phyloP scores from a whole-genome alignment of 1,140 invertebrate genomes.

The Trachymyrmex cornetzi region DNA sequence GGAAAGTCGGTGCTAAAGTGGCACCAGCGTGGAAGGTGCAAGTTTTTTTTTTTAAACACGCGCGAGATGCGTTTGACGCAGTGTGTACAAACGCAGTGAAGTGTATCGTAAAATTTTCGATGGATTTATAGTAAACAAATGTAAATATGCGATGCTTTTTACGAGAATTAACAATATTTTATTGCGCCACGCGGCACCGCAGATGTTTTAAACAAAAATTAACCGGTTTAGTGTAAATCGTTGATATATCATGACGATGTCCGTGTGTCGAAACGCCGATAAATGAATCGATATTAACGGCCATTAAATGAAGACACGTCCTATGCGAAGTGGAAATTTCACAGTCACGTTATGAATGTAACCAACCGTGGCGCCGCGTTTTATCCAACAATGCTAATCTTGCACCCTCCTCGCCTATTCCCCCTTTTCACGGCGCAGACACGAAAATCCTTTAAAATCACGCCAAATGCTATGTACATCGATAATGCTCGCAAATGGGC shows the following conservation, averaged over 20 bases:
- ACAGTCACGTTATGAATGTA: constrained; percentile 67
- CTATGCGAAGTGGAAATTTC: constrained; percentile 65
- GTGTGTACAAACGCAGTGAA: not conserved
- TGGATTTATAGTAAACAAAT: constrained; percentile 25
- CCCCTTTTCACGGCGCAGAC: constrained; percentile 18
- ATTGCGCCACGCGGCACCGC: not conserved
- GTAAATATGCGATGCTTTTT: constrained; percentile 1
- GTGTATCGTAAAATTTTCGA: not conserved
- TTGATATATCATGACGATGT: constrained; percentile 5
- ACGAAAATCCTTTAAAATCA: constrained; percentile 70
- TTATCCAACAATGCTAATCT: constrained; percentile 73
- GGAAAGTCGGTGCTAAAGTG: constrained; percentile 16
- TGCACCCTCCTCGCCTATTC: constrained; percentile 41
- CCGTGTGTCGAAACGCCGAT: constrained; percentile 19
- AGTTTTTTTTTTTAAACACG: constrained; percentile 29
- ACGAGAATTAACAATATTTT: constrained; percentile 33
- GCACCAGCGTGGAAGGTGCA: not conserved
- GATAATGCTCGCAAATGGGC: constrained; percentile 64
- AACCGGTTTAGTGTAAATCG: constrained; percentile 28
- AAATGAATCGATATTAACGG: constrained; percentile 60
- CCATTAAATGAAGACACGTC: constrained; percentile 63
- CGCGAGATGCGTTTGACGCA: not conserved
- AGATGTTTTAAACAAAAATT: constrained; percentile 38
- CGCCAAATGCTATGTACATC: constrained; percentile 41
- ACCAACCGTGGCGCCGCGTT: constrained; percentile 57